Evolutionary conservation across 2,113 vertebrate species (phyloP).

Genomic region (Peromyscus maniculatus): DNA sequence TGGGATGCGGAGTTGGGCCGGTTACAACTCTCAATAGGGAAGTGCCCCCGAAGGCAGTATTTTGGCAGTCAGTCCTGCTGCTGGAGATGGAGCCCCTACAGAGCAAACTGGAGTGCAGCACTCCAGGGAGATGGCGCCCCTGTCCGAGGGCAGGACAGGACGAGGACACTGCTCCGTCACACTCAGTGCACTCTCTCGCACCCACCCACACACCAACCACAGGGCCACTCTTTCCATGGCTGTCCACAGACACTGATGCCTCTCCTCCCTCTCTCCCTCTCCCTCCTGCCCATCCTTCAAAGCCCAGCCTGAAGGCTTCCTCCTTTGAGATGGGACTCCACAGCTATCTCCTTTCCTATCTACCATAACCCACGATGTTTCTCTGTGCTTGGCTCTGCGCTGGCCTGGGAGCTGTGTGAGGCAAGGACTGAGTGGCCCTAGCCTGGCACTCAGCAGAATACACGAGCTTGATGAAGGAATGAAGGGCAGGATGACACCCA

Average conservation of each 20-base stretch:
- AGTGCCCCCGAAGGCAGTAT: background rate
- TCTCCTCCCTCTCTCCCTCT: background rate
- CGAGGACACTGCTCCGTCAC: background rate
- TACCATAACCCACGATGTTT: no score
- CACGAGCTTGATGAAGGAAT: fast-evolving
- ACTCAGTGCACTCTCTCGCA: no score
- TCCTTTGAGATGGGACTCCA: background rate
- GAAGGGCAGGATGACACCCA: background rate
- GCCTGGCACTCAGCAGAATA: background rate
- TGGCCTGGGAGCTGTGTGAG: background rate
- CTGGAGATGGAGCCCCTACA: background rate
- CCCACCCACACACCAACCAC: background rate
- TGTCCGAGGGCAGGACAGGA: background rate
- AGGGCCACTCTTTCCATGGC: background rate
- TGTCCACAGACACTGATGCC: background rate
- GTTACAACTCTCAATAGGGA: background rate
- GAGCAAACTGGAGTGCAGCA: background rate
- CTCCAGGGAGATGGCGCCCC: background rate
- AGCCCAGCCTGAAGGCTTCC: background rate
- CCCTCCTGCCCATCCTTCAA: background rate
- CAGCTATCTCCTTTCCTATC: background rate
- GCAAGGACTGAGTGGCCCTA: background rate
- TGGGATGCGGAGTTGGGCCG: fast-evolving
- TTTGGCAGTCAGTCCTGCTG: background rate
- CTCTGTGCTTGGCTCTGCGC: fast-evolving